A percentile compares a stretch with the other conserved stretches of the same genome.
phyloP scores from a whole-genome alignment of 1,140 invertebrate genomes.

The Caenorhabditis inopinata region DNA sequence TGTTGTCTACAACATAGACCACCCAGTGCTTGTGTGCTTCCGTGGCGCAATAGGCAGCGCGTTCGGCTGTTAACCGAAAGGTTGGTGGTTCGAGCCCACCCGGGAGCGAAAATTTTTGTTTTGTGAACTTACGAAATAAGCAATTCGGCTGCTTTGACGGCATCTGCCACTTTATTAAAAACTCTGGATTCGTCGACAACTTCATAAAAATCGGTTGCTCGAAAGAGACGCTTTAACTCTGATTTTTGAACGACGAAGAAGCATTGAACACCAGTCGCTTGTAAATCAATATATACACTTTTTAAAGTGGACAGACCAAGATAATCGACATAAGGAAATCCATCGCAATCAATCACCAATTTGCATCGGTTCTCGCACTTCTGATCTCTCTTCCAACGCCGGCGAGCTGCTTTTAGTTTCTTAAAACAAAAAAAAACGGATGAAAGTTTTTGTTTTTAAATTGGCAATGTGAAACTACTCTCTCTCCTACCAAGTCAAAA shows the following conservation, averaged over 20 bases:
- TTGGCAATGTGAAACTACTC: background rate
- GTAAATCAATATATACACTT: slow-evolving; percentile 58
- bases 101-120: slow-evolving; percentile 54
- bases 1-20: background rate
- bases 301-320: slow-evolving; percentile 58
- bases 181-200: slow-evolving; percentile 39
- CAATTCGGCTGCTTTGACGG: slow-evolving; percentile 15
- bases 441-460: background rate
- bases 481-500: slow-evolving; percentile 16
- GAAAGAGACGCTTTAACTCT: slow-evolving; percentile 54
- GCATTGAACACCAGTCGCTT: slow-evolving; percentile 46
- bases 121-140: background rate
- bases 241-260: slow-evolving; percentile 61
- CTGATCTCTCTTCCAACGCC: slow-evolving; percentile 42
- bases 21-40: slow-evolving; percentile 5
- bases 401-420: slow-evolving; percentile 38
- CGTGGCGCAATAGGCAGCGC: slow-evolving; percentile 51
- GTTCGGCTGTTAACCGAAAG: slow-evolving; percentile 65
- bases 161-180: slow-evolving; percentile 20
- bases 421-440: background rate
- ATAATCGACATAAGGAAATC: slow-evolving; percentile 64
- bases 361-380: slow-evolving; percentile 40
- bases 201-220: slow-evolving; percentile 56
- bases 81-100: slow-evolving; percentile 65
- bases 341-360: slow-evolving; percentile 60